phyloP scores from a whole-genome alignment of 53 echinoderm and acorn worm species.

The Astropecten irregularis region DNA sequence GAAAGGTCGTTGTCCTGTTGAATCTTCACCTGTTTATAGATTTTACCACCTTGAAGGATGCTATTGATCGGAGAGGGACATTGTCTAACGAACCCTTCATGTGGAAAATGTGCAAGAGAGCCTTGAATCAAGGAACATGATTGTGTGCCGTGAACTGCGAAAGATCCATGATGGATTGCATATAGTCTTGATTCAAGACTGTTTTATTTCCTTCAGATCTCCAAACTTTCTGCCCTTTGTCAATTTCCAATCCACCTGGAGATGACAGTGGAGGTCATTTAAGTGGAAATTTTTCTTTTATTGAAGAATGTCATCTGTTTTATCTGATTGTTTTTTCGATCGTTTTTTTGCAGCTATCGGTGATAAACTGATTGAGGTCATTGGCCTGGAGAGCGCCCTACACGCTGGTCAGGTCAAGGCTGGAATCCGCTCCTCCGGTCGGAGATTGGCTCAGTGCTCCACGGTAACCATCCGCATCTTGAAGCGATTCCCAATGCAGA shows the following conservation, averaged over 20 bases:
- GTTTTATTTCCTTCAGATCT: no score
- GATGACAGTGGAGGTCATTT: no score
- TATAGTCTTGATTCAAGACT: no score
- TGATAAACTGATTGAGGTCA: constrained; percentile 93
- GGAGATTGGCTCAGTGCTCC: constrained; percentile 91
- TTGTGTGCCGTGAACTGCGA: no score
- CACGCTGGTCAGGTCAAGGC: constrained; percentile 97
- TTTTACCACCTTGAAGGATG: neutral
- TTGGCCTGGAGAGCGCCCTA: constrained; percentile 94
- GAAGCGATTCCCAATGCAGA: constrained; percentile 98
- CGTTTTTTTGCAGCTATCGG: constrained; percentile 84
- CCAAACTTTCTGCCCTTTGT: no score
- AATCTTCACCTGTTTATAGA: neutral
- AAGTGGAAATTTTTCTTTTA: no score
- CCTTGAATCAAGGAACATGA: no score
- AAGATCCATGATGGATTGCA: no score
- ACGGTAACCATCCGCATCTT: constrained; percentile 93
- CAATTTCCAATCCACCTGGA: no score
- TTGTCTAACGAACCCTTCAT: neutral
- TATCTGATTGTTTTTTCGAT: no score
- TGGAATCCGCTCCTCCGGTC: constrained; percentile 94
- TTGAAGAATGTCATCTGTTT: no score
- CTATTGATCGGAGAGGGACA: neutral
- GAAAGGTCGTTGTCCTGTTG: neutral
- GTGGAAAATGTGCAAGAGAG: no score